Percentiles rank a stretch among this genome's conserved stretches.
These are phyloP conservation scores for Scyliorhinus canicula DNA, from an alignment of 2,797 vertebrate genomes.

Conservation along the genomic window DNA sequence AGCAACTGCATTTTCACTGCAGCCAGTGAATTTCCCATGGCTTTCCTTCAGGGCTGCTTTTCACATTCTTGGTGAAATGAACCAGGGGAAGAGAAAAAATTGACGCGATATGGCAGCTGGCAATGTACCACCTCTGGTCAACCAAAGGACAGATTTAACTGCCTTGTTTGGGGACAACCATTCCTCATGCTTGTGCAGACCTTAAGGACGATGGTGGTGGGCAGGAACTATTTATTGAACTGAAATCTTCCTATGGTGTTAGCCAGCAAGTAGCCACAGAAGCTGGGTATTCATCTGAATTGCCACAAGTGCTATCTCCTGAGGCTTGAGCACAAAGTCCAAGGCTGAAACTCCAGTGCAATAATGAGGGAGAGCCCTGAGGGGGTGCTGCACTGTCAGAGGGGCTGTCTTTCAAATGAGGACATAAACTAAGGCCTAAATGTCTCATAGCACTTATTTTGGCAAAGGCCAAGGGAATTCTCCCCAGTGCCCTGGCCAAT, in stretches of 20 bases:
- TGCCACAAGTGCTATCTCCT: background rate
- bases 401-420: background rate
- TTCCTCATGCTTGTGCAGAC: background rate
- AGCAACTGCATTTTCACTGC: background rate
- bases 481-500: background rate
- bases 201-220: background rate
- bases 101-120: background rate
- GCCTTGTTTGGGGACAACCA: background rate
- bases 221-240: background rate
- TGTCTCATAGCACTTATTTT: background rate
- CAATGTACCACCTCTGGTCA: background rate
- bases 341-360: background rate
- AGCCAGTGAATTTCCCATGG: background rate
- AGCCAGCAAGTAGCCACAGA: background rate
- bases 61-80: background rate
- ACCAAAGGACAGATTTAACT: background rate
- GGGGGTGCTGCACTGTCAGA: background rate
- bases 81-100: background rate
- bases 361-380: no score
- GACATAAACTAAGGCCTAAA: background rate
- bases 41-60: background rate
- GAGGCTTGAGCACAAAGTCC: background rate
- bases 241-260: background rate
- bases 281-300: background rate
- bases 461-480: background rate